A percentile compares a stretch with the other conserved stretches of the same genome.
phyloP scores from a whole-genome alignment of 2,888 invertebrate genomes.

The Epinotia ramella region DNA sequence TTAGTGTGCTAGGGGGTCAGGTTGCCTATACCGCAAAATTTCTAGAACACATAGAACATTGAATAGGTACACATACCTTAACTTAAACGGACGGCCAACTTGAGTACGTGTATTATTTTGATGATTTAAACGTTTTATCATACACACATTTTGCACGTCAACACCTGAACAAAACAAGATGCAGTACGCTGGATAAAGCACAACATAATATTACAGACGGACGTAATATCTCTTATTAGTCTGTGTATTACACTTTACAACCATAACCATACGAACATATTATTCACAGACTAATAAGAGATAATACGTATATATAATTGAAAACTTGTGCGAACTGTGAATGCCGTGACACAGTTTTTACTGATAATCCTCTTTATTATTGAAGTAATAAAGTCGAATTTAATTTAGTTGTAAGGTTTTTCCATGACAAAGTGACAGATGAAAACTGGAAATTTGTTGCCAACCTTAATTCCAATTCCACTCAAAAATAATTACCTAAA shows the following conservation, averaged over 20 bases:
- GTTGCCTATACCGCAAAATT: background rate
- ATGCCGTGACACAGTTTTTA: background rate
- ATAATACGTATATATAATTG: background rate
- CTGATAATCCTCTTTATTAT: background rate
- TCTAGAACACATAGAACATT: constrained; percentile 11
- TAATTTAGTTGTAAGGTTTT: background rate
- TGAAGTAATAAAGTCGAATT: background rate
- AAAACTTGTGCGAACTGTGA: background rate
- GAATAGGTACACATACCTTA: constrained; percentile 4
- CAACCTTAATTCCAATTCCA: background rate
- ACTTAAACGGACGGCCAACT: background rate
- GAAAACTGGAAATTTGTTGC: background rate
- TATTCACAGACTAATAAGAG: too few relatives aligned
- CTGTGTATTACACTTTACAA: too few relatives aligned
- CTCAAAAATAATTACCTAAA: too few relatives aligned
- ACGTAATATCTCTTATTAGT: too few relatives aligned
- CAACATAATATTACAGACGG: background rate
- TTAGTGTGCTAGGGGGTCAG: too few relatives aligned
- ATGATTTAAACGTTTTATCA: background rate
- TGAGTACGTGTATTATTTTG: background rate
- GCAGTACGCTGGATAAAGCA: background rate
- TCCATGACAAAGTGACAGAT: background rate
- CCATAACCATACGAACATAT: background rate
- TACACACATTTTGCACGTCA: constrained; percentile 6
- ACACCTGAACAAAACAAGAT: background rate